Percentiles rank a stretch among this genome's conserved stretches.
Evolutionary conservation across 2,888 invertebrate species (phyloP).

Genomic region (Smittia aterrima): DNA sequence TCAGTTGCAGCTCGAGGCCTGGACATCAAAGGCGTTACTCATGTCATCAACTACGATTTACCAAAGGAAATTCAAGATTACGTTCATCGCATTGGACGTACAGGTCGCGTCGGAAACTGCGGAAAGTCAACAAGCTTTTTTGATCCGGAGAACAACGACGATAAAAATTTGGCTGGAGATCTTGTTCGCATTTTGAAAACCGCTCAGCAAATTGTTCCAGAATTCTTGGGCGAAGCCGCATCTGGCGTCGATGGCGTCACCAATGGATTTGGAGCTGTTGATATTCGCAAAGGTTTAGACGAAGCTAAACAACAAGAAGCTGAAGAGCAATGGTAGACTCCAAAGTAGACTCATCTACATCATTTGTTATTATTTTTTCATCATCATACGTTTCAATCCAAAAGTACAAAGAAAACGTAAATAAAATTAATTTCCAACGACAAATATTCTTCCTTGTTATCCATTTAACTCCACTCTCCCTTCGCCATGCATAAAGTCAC

Average conservation of each 20-base stretch:
- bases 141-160: slow-evolving; percentile 59
- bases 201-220: slow-evolving; percentile 77
- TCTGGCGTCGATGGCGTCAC: slow-evolving; percentile 54
- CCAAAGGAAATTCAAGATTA: slow-evolving; percentile 90
- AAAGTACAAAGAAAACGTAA: no score
- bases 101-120: slow-evolving; percentile 87
- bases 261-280: slow-evolving; percentile 68
- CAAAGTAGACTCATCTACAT: background rate
- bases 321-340: slow-evolving; percentile 26
- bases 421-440: no score
- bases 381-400: no score
- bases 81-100: slow-evolving; percentile 82
- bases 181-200: slow-evolving; percentile 73
- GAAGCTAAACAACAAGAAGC: slow-evolving; percentile 16
- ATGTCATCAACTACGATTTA: slow-evolving; percentile 90
- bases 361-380: no score
- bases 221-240: slow-evolving; percentile 62
- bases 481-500: no score
- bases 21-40: slow-evolving; percentile 81
- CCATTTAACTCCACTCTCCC: no score
- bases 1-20: slow-evolving; percentile 92
- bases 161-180: slow-evolving; percentile 61
- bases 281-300: slow-evolving; percentile 55
- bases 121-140: slow-evolving; percentile 87
- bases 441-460: no score